Evolutionary conservation across 2,888 invertebrate species (phyloP).

Genomic region (Operophtera brumata): DNA sequence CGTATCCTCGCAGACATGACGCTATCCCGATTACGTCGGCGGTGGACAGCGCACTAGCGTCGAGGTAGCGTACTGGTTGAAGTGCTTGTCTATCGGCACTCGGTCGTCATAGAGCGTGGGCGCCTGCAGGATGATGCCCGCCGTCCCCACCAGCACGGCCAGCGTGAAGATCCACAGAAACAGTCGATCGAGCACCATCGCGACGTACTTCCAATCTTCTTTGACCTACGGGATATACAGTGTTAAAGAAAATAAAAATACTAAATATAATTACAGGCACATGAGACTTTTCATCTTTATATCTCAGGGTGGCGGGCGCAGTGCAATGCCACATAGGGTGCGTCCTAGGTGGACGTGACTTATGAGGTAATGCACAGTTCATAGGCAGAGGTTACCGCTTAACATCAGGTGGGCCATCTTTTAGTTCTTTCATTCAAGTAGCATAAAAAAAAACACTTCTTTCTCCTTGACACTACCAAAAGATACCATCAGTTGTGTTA

Average conservation of each 20-base stretch:
- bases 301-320: no score
- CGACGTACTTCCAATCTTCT: constrained; percentile 99
- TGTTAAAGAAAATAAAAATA: neutral
- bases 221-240: constrained; percentile 83
- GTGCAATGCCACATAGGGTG: no score
- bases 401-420: no score
- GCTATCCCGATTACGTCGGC: constrained; percentile 67
- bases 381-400: no score
- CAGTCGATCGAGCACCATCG: constrained; percentile 97
- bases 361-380: no score
- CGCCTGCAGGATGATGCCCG: constrained; percentile 96
- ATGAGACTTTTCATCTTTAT: no score
- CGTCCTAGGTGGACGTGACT: no score
- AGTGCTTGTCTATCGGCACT: constrained; percentile 92
- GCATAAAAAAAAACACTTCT: no score
- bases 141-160: constrained; percentile 96
- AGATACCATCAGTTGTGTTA: no score
- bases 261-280: no score
- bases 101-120: constrained; percentile 96
- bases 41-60: constrained; percentile 89
- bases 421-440: no score
- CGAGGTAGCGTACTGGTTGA: constrained; percentile 90
- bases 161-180: constrained; percentile 98
- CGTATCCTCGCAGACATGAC: constrained; percentile 19
- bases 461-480: no score